These are phyloP conservation scores for Camponotus floridanus DNA, from an alignment of 1,140 invertebrate genomes.

Conservation along the genomic window DNA sequence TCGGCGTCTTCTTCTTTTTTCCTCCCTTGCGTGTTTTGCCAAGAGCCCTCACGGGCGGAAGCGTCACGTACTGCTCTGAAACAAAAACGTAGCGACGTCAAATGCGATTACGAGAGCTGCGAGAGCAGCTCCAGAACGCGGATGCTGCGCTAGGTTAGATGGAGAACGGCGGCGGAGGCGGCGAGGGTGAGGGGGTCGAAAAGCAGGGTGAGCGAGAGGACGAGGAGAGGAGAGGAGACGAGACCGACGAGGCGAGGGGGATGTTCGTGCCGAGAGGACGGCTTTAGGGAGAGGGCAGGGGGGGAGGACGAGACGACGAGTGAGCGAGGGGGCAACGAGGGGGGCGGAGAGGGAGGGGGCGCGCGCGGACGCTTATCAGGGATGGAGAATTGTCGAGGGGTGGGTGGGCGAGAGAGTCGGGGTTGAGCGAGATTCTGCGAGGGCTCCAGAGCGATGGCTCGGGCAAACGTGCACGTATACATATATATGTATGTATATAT, in stretches of 20 bases:
- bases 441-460: conserved; percentile 73
- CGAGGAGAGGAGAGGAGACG: conserved; percentile 39
- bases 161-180: conserved; percentile 75
- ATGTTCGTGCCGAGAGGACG: conserved; percentile 43
- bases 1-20: conserved; percentile 66
- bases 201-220: conserved; percentile 52
- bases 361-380: conserved; percentile 72
- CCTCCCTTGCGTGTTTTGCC: conserved; percentile 79
- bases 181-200: conserved; percentile 60
- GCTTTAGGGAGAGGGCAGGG: conserved; percentile 27
- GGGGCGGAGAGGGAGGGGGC: neutral
- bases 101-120: conserved; percentile 86
- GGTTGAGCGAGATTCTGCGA: conserved; percentile 74
- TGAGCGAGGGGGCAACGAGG: neutral
- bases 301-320: conserved; percentile 33
- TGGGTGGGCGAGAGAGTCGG: conserved; percentile 51
- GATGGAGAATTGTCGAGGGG: conserved; percentile 69
- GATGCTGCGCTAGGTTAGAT: conserved; percentile 84
- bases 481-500: too few relatives aligned
- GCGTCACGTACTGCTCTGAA: conserved; percentile 86
- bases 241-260: conserved; percentile 45
- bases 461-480: conserved; percentile 39
- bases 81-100: conserved; percentile 86
- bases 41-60: conserved; percentile 83
- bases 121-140: conserved; percentile 85